These are phyloP conservation scores for Ophion ventricosus DNA, from an alignment of 2,888 invertebrate species.

Conservation along the genomic window DNA sequence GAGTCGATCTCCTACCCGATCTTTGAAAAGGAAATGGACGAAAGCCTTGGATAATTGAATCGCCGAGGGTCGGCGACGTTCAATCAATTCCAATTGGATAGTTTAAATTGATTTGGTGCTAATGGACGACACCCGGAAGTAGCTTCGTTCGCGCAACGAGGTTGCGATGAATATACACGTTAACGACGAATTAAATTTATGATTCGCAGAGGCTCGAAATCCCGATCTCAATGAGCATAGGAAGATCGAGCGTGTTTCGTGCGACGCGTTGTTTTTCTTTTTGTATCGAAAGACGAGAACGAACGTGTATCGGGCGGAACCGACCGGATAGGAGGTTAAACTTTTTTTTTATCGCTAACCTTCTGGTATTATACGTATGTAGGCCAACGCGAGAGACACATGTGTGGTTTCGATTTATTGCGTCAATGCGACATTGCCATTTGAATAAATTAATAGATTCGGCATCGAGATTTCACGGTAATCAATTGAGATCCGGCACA, in stretches of 20 bases:
- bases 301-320: background rate
- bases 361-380: background rate
- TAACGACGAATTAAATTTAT: background rate
- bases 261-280: background rate
- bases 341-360: slow-evolving; percentile 18
- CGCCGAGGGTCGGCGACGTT: background rate
- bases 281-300: background rate
- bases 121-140: background rate
- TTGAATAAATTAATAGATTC: slow-evolving; percentile 37
- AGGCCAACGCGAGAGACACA: slow-evolving; percentile 9
- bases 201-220: background rate
- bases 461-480: slow-evolving; percentile 13
- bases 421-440: slow-evolving; percentile 27
- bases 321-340: slow-evolving; percentile 4
- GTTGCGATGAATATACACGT: background rate
- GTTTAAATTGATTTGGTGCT: background rate
- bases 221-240: background rate
- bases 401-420: slow-evolving; percentile 10
- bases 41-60: background rate
- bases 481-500: slow-evolving; percentile 7
- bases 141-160: background rate
- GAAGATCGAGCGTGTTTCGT: background rate
- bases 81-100: slow-evolving; percentile 1
- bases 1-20: background rate
- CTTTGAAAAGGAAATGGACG: background rate